Percentiles rank a stretch among this genome's conserved stretches.
Evolutionary conservation across 2,888 invertebrate species (phyloP).

Genomic region (Yponomeuta cagnagella): DNA sequence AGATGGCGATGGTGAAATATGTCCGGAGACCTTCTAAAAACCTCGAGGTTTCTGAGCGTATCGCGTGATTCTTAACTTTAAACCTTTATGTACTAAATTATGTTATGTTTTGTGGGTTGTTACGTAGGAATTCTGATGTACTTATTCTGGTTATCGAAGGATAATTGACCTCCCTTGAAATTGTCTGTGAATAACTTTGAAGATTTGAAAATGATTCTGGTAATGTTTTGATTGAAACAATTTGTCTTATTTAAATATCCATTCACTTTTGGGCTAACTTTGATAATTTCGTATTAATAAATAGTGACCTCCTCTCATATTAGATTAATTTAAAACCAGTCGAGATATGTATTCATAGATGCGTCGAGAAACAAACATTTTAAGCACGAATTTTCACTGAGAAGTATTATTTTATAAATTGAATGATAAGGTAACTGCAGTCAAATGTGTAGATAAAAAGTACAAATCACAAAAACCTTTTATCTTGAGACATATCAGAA

Average conservation of each 20-base stretch:
- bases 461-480: no score
- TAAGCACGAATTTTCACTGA: no score
- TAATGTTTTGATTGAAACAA: no score
- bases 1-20: conserved; percentile 44
- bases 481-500: conserved; percentile 12
- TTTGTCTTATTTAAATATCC: not conserved
- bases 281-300: no score
- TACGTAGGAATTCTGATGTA: not conserved
- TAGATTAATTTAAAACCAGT: no score
- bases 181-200: not conserved
- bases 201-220: no score
- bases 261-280: not conserved
- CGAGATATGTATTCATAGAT: no score
- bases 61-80: conserved; percentile 11
- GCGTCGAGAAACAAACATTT: no score
- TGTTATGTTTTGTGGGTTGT: conserved; percentile 1
- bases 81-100: conserved; percentile 16
- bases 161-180: not conserved
- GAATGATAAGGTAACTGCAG: no score
- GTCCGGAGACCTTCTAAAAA: conserved; percentile 41
- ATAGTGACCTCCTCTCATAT: no score
- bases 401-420: no score
- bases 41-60: conserved; percentile 24
- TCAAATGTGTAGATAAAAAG: no score
- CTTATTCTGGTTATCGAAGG: not conserved